Conservation (phyloP, 2,888 invertebrate species). For the Drosophila setosimentum region DNA sequence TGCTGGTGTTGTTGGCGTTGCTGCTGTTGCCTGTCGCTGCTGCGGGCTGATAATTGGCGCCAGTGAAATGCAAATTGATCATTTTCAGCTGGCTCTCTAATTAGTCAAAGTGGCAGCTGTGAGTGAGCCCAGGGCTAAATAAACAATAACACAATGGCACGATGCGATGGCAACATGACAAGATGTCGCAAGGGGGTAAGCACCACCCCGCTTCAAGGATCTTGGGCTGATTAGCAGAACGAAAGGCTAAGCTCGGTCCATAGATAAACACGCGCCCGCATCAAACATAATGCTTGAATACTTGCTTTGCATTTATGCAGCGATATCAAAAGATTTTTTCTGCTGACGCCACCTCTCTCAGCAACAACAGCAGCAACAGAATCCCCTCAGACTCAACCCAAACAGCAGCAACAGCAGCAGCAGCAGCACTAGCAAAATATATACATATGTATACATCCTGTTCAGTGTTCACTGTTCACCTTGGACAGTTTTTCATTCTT, state of each 20-base stretch:
- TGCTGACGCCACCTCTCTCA: constrained; percentile 59
- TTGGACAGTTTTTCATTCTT: constrained; percentile 36
- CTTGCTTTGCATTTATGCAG: constrained; percentile 75
- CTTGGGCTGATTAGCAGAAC: constrained; percentile 55
- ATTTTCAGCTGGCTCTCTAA: constrained; percentile 76
- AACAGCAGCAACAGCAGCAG: background rate
- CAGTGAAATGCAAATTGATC: constrained; percentile 79
- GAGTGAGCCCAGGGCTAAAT: constrained; percentile 63
- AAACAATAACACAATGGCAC: constrained; percentile 58
- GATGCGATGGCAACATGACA: constrained; percentile 2
- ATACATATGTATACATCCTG: constrained; percentile 14
- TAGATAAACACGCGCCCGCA: constrained; percentile 66
- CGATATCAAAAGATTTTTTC: constrained; percentile 72
- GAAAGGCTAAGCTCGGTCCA: constrained; percentile 42
- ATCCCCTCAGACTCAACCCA: constrained; percentile 14
- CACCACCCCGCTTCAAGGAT: constrained; percentile 15
- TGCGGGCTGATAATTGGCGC: constrained; percentile 66
- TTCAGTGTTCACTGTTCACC: constrained; percentile 37
- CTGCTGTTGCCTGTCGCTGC: constrained; percentile 15
- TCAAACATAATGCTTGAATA: constrained; percentile 49
- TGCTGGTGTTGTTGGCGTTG: constrained; percentile 19
- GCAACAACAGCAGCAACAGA: background rate
- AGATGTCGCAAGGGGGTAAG: background rate
- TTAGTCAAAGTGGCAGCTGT: constrained; percentile 77
- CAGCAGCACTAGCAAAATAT: background rate